Base-by-base conservation (phyloP, 2,113 vertebrate species). In the Erythrocebus patas region DNA sequence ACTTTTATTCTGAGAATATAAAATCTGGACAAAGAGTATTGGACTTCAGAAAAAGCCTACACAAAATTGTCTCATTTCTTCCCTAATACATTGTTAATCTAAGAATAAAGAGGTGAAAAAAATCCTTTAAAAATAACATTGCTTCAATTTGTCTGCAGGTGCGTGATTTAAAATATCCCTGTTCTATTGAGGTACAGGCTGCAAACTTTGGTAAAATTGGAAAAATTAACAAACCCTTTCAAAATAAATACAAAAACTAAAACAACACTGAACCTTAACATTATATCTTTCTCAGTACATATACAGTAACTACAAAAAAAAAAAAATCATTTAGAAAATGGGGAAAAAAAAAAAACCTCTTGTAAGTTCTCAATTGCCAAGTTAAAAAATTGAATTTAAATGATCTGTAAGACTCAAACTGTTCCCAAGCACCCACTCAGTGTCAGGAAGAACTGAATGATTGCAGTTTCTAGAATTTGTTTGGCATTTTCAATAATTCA, bases 1-100 rank as follows among this genome's bases (percentile, higher is more conserved):
- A 96, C 97, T 96, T 99, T 99, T 99, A 99, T 99, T 99, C 98
- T 95, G 98, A 98, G 94, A 98, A 97, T 98, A 98, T 99, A 97
- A 79, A 98, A 94, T 93, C 98, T 97, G 98, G 97, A 98, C 98
- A 98, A 98, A 97, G 96, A 97, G 92, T 20, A 93, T 82, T 96
- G 97, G 98, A 96, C 96, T 97, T 96, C 95, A 64, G 32, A 97
- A 98, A 98, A 98, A 73, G 55, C 85, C 97, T 98, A 98, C 98
- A 98, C 90, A 97, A 97, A 2, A 89, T 87, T 70, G 66, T 8
- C 23, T 45, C 32, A 40, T 90, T 52, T 95, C 30, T 82, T 94
- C 95, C 92, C 97, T 98, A 98, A 93, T 48, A 97, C 97, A 97
- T 98, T 98, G 98, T 98, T 88, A 97, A 97, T 85, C 98, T 97